Evolutionary conservation across 2,888 invertebrate species (phyloP).

Genomic region (Nudaria mundana): DNA sequence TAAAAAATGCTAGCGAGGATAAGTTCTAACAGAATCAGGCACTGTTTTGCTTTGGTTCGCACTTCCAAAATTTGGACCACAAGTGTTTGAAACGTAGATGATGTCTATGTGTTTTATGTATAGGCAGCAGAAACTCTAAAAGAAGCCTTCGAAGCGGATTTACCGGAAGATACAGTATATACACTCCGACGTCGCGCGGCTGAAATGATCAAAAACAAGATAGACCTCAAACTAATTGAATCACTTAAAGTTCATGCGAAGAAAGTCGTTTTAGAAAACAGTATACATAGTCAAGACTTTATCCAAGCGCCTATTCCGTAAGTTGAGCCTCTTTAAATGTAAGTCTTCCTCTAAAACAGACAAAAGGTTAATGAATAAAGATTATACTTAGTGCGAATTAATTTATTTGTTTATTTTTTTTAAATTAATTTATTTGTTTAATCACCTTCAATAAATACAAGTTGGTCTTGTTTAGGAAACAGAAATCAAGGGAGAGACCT

Average conservation of each 20-base stretch:
- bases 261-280: neutral
- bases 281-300: neutral
- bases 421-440: too few relatives aligned
- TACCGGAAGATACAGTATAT: neutral
- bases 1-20: too few relatives aligned
- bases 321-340: too few relatives aligned
- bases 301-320: neutral
- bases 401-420: too few relatives aligned
- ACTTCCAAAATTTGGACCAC: too few relatives aligned
- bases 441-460: too few relatives aligned
- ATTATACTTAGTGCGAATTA: too few relatives aligned
- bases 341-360: too few relatives aligned
- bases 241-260: neutral
- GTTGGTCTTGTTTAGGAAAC: neutral
- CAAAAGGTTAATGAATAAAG: too few relatives aligned
- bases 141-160: neutral
- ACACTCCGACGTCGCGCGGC: neutral
- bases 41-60: too few relatives aligned
- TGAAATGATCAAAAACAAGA: neutral
- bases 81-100: too few relatives aligned
- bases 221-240: neutral
- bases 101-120: neutral
- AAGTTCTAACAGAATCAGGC: too few relatives aligned
- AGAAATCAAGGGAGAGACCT: neutral
- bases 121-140: neutral